A percentile compares a stretch with the other conserved stretches of the same genome.
phyloP scores from a whole-genome alignment of 2,888 invertebrate genomes.

The Phortica okadai region DNA sequence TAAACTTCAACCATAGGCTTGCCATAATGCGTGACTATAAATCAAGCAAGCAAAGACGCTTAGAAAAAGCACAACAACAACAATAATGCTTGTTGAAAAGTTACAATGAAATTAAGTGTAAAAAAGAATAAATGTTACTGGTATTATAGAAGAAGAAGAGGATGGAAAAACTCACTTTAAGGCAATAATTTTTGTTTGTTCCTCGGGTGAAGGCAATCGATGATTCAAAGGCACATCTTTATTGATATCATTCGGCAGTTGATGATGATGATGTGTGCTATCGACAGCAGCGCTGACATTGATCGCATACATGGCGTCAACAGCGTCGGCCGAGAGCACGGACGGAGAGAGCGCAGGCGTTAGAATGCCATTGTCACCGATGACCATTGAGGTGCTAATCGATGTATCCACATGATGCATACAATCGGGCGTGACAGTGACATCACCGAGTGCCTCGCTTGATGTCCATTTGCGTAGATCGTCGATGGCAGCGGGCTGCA shows the following conservation, averaged over 20 bases:
- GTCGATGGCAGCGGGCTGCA: slow-evolving; percentile 88
- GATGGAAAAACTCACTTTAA: slow-evolving; percentile 83
- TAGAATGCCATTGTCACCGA: slow-evolving; percentile 74
- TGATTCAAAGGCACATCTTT: slow-evolving; percentile 84
- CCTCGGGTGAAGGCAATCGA: slow-evolving; percentile 91
- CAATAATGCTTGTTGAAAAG: background rate
- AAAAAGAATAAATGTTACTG: background rate
- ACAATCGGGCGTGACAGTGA: slow-evolving; percentile 88
- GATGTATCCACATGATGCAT: slow-evolving; percentile 80
- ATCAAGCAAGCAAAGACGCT: slow-evolving; percentile 15
- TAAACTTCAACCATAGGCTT: background rate
- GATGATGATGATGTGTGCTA: slow-evolving; percentile 56
- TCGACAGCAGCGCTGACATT: slow-evolving; percentile 68
- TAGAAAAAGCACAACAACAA: background rate
- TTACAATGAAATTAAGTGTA: background rate
- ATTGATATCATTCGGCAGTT: slow-evolving; percentile 75
- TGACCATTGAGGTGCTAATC: slow-evolving; percentile 78
- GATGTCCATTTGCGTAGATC: slow-evolving; percentile 91
- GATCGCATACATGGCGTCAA: slow-evolving; percentile 73
- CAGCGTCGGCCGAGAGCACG: slow-evolving; percentile 75
- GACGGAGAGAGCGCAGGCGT: slow-evolving; percentile 76
- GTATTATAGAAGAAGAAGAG: background rate
- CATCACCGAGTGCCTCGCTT: slow-evolving; percentile 82
- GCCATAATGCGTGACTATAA: background rate
- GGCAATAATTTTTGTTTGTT: slow-evolving; percentile 88